phyloP scores from a whole-genome alignment of 2,113 vertebrate species.

The Strix aluco region DNA sequence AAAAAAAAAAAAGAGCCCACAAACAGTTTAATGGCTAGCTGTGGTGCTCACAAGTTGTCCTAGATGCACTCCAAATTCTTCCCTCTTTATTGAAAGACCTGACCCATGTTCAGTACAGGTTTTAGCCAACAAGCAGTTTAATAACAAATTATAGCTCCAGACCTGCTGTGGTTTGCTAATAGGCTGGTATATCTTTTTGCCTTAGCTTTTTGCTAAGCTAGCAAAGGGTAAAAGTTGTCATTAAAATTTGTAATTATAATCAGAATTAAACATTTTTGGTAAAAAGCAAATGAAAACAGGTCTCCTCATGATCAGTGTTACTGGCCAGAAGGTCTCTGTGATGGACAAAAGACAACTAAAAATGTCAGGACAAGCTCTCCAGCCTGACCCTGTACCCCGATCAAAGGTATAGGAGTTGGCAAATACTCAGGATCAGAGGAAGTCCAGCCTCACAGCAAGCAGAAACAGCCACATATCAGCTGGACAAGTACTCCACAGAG shows the following conservation, averaged over 20 bases:
- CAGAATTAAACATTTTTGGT: neutral
- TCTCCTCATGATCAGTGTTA: neutral
- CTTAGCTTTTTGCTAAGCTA: neutral
- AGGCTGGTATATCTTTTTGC: neutral
- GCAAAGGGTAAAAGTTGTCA: neutral
- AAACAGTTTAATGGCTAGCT: neutral
- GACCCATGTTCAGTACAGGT: neutral
- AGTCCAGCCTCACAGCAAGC: neutral
- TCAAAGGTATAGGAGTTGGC: neutral
- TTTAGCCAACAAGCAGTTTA: neutral
- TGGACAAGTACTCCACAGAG: neutral
- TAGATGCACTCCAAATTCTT: neutral
- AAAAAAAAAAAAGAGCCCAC: neutral
- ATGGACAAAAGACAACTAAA: neutral
- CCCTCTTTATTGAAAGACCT: neutral
- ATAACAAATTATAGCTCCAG: neutral
- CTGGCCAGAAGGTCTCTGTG: neutral
- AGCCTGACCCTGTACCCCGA: rapidly evolving
- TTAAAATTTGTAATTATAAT: neutral
- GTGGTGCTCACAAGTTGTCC: neutral
- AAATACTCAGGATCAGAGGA: neutral
- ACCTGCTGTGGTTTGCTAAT: neutral
- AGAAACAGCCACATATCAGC: neutral
- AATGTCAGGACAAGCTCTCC: neutral
- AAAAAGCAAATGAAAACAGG: neutral